Percentiles rank a stretch among this genome's conserved stretches.
Evolutionary conservation across 2,888 invertebrate species (phyloP).

Genomic region (Lycocerus yunnanus): DNA sequence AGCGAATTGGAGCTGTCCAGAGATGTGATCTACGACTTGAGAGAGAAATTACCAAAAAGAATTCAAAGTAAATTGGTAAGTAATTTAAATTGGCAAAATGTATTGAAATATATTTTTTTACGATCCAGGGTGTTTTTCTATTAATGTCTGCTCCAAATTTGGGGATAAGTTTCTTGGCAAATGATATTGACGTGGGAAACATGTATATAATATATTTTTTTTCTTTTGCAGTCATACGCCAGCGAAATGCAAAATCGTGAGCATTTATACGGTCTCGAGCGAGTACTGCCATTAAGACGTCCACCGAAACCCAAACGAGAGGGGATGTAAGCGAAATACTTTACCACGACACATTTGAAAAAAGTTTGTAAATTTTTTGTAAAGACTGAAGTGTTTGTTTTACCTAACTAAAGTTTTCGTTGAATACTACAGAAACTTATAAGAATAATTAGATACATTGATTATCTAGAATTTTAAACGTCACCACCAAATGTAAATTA

Average conservation of each 20-base stretch:
- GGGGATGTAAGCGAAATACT: neutral
- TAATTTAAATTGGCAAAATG: too few relatives aligned
- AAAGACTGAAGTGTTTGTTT: neutral
- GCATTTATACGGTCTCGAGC: constrained; percentile 58
- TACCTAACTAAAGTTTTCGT: neutral
- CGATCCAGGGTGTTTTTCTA: too few relatives aligned
- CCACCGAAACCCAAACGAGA: constrained; percentile 39
- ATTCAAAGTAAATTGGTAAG: constrained; percentile 19
- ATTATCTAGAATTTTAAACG: neutral
- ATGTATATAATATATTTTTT: too few relatives aligned
- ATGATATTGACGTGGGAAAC: too few relatives aligned
- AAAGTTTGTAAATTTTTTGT: neutral
- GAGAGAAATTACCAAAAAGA: constrained; percentile 17
- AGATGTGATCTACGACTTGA: constrained; percentile 46
- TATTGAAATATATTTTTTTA: too few relatives aligned
- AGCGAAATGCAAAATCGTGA: constrained; percentile 59
- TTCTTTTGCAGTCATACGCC: constrained; percentile 56
- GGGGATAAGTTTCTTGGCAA: too few relatives aligned
- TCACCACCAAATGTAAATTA: neutral
- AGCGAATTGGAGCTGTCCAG: constrained; percentile 57
- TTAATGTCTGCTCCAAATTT: too few relatives aligned
- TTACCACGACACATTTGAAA: neutral
- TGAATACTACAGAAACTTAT: neutral
- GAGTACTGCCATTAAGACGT: constrained; percentile 45
- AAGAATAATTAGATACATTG: neutral